Conservation (phyloP, 2,888 invertebrate species). For the Hyles lineata region DNA sequence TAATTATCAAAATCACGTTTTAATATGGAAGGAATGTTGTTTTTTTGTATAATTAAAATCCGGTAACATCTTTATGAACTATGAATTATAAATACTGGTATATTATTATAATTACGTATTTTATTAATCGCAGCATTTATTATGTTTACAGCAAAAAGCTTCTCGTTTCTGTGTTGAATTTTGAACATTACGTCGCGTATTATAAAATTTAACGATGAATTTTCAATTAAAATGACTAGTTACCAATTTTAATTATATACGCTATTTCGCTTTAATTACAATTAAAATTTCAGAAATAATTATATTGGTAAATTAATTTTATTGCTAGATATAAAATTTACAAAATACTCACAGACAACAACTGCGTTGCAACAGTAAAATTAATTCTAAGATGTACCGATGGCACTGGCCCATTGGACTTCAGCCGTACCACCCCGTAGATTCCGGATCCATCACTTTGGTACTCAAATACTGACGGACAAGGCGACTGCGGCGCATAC, state of each 20-base stretch:
- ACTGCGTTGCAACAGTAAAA: slow-evolving; percentile 62
- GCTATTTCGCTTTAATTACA: too few relatives aligned
- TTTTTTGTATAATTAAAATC: slow-evolving; percentile 3
- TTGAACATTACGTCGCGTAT: neutral
- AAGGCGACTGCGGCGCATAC: slow-evolving; percentile 61
- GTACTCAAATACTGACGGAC: slow-evolving; percentile 67
- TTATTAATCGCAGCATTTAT: neutral
- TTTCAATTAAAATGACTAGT: too few relatives aligned
- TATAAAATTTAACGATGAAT: neutral
- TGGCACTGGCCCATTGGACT: slow-evolving; percentile 52
- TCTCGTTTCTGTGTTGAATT: neutral
- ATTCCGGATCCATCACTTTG: slow-evolving; percentile 55
- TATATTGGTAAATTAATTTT: too few relatives aligned
- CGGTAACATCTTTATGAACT: neutral
- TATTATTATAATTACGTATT: neutral
- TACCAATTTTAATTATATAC: too few relatives aligned
- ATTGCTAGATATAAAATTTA: too few relatives aligned
- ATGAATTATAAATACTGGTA: neutral
- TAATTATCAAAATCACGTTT: too few relatives aligned
- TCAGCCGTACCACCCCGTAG: slow-evolving; percentile 60
- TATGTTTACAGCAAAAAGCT: neutral
- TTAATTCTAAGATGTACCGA: slow-evolving; percentile 56
- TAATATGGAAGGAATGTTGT: neutral
- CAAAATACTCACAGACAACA: slow-evolving; percentile 57
- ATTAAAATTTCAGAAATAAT: too few relatives aligned